Evolutionary conservation across 1,140 invertebrate species (phyloP).

Genomic region (Drosophila nikananu): DNA sequence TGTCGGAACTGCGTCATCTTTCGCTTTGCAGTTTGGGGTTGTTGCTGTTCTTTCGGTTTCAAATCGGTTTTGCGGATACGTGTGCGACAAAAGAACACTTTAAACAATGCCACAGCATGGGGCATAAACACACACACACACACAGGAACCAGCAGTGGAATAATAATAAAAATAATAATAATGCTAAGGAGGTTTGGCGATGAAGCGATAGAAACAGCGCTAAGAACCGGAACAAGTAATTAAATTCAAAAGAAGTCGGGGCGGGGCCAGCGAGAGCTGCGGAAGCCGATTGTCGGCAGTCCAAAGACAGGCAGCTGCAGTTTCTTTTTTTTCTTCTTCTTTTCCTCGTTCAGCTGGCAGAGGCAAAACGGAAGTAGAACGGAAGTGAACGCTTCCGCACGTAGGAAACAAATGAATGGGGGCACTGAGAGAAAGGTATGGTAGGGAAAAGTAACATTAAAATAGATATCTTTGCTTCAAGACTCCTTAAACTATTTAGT

Average conservation of each 20-base stretch:
- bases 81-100: conserved; percentile 72
- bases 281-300: conserved; percentile 51
- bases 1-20: conserved; percentile 63
- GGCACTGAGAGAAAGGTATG: conserved; percentile 10
- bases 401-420: conserved; percentile 56
- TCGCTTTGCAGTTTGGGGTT: conserved; percentile 30
- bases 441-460: too few relatives aligned
- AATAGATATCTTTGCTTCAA: background rate
- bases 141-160: conserved; percentile 11
- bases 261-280: conserved; percentile 37
- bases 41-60: conserved; percentile 16
- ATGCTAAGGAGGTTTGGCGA: conserved; percentile 22
- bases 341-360: conserved; percentile 30
- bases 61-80: conserved; percentile 50
- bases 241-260: conserved; percentile 73
- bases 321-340: conserved; percentile 6
- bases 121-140: conserved; percentile 19
- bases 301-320: conserved; percentile 50
- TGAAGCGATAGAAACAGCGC: conserved; percentile 68
- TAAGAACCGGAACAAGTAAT: conserved; percentile 82
- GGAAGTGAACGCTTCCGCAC: conserved; percentile 80
- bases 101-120: conserved; percentile 60
- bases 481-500: too few relatives aligned
- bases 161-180: conserved; percentile 31
- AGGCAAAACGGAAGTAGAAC: conserved; percentile 64